A percentile compares a stretch with the other conserved stretches of the same genome.
Conservation (phyloP, 1,140 invertebrate species). For the Ephestia elutella region DNA sequence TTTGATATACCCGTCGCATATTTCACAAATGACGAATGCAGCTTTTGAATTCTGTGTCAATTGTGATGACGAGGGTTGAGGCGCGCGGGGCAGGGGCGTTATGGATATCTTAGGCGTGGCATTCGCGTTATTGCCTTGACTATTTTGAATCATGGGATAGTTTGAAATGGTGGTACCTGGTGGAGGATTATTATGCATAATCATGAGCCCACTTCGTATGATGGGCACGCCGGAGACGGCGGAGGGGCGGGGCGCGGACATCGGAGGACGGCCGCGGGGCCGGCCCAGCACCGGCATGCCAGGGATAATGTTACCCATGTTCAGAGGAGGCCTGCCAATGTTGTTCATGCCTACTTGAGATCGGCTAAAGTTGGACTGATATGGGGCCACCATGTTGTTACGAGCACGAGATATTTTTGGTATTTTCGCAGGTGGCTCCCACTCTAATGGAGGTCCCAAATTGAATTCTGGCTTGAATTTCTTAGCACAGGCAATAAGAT, state of each 20-base stretch:
- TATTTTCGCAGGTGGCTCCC: conserved; percentile 94
- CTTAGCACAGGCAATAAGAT: conserved; percentile 91
- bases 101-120: conserved; percentile 90
- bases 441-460: conserved; percentile 87
- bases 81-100: conserved; percentile 87
- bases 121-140: conserved; percentile 40
- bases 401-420: conserved; percentile 77
- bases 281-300: conserved; percentile 50
- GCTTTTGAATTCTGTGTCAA: conserved; percentile 58
- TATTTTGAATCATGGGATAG: conserved; percentile 59
- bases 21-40: conserved; percentile 95
- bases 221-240: conserved; percentile 63
- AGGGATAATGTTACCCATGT: conserved; percentile 38
- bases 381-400: conserved; percentile 57
- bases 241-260: conserved; percentile 38
- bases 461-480: conserved; percentile 93
- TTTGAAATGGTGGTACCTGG: conserved; percentile 58
- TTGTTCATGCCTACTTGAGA: conserved; percentile 53
- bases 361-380: conserved; percentile 51
- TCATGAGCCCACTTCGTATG: conserved; percentile 65
- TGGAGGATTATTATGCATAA: conserved; percentile 63
- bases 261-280: conserved; percentile 59
- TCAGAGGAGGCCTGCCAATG: conserved; percentile 48
- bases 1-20: conserved; percentile 96
- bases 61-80: conserved; percentile 72